Percentiles rank a stretch among this genome's conserved stretches.
Conservation (phyloP, 1,140 invertebrate genomes). For the Acromyrmex echinatior region DNA sequence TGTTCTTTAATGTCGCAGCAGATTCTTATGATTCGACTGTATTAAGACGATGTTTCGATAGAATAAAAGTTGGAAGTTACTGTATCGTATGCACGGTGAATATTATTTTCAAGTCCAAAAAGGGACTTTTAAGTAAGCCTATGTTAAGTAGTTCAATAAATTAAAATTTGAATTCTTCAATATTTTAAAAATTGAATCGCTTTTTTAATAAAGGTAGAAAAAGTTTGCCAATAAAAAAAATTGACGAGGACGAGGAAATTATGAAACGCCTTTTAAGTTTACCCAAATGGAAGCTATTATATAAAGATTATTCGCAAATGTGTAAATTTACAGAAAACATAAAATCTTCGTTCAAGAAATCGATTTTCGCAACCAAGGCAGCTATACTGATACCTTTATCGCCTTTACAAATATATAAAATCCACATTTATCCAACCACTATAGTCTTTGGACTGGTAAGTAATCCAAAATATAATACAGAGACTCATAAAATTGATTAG, state of each 20-base stretch:
- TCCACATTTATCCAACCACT: conserved; percentile 75
- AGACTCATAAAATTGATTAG: neutral
- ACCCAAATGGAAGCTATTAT: conserved; percentile 34
- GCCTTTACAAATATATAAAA: conserved; percentile 79
- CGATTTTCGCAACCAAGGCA: neutral
- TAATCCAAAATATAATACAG: neutral
- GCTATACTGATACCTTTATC: conserved; percentile 75
- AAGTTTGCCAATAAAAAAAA: neutral
- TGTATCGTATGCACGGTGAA: conserved; percentile 56
- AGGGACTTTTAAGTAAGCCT: conserved; percentile 9
- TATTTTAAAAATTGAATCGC: neutral
- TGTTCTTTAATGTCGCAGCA: conserved; percentile 61
- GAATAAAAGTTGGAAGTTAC: conserved; percentile 55
- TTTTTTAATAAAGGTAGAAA: conserved; percentile 18
- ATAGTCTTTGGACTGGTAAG: conserved; percentile 79
- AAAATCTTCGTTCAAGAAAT: neutral
- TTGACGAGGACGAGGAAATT: conserved; percentile 34
- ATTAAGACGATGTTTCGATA: conserved; percentile 11
- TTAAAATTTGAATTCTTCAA: neutral
- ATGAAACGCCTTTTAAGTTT: neutral
- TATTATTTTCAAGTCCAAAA: conserved; percentile 29
- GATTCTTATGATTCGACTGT: conserved; percentile 33
- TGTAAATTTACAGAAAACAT: neutral
- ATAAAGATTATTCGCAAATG: conserved; percentile 4
- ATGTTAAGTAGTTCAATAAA: neutral